Evolutionary conservation across 2,797 vertebrate genomes (phyloP).

Genomic region (Scyliorhinus canicula): DNA sequence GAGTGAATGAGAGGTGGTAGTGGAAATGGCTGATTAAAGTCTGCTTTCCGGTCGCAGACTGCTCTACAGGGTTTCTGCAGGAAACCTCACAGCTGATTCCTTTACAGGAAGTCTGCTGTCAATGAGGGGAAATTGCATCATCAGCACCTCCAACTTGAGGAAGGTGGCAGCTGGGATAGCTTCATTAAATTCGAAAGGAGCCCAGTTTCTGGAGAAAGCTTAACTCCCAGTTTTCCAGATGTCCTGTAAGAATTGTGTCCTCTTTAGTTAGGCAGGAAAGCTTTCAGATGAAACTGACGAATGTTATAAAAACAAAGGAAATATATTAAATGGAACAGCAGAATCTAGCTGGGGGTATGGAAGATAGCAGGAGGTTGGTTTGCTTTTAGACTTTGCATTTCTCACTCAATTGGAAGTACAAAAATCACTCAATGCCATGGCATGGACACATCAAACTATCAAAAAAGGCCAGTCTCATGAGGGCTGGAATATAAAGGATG

Average conservation of each 20-base stretch:
- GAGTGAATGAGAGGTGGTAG: not conserved
- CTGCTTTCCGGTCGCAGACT: not conserved
- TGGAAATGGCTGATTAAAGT: not conserved
- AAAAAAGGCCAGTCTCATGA: not conserved
- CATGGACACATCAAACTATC: not conserved
- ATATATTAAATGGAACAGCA: not conserved
- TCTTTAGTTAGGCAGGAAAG: not conserved
- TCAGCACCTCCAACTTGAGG: not conserved
- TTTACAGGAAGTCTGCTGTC: not conserved
- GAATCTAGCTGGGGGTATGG: not conserved
- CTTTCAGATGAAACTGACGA: not conserved
- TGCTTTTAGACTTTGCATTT: not conserved
- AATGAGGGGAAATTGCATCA: not conserved
- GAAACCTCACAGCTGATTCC: constrained; percentile 14
- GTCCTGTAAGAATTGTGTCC: not conserved
- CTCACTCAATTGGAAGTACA: not conserved
- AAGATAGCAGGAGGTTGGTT: not conserved
- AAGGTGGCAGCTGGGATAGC: not conserved
- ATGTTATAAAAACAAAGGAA: too few species aligned
- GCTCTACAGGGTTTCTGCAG: not conserved
- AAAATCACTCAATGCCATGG: not conserved
- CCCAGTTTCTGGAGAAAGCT: too few species aligned
- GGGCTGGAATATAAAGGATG: not conserved
- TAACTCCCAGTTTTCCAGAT: not conserved
- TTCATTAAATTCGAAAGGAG: not conserved